Base-by-base conservation (phyloP, 1,140 invertebrate genomes). In the Metopolophium dirhodum region DNA sequence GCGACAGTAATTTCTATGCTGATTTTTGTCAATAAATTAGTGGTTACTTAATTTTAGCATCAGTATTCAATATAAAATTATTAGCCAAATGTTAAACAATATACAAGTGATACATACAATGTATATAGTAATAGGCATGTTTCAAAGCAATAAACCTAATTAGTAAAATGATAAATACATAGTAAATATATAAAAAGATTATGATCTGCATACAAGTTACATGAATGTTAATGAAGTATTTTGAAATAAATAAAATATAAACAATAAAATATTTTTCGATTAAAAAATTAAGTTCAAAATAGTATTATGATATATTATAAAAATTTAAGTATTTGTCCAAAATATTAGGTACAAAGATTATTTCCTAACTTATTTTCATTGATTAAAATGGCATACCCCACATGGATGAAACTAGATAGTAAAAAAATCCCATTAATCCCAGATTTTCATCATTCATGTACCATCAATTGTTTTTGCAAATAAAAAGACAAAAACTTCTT, bases 71-170 rank as follows among this genome's bases (percentile, higher is more conserved):
- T 49, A 92, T 92, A 82, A 51, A 85, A 92, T 77, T 54, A 92
- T 92, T 92, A 92, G 91, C 91, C 35, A 92, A 92, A 54, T 85
- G 91, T 92, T 92, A 92, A 85, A 91, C 47, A 85, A 92, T 92
- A 92, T 92, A 85, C 49, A 92, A 83, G 45, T 77, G 61, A 77
- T 77, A 77, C 61, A 77, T n/a, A 77, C 61, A 35, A 14, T 92
- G 35, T 49, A 92, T 85, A 14, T 83, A 83, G 14, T 83, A 83
- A 83, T 82, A 92, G 91, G 77, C 77, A 92, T 37, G 77, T 85
- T 82, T 85, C 51, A 92, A 92, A 85, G 91, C 91, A 30, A 49
- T 85, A 51, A 49, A 85, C 35, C 77, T 91, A 91, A 83, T 91
- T 91, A 91, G 20, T 91, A 51, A 37, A 92, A 92, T 54, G 47